Evolutionary conservation across 2,888 invertebrate species (phyloP).

Genomic region (Luffia ferchaultella): DNA sequence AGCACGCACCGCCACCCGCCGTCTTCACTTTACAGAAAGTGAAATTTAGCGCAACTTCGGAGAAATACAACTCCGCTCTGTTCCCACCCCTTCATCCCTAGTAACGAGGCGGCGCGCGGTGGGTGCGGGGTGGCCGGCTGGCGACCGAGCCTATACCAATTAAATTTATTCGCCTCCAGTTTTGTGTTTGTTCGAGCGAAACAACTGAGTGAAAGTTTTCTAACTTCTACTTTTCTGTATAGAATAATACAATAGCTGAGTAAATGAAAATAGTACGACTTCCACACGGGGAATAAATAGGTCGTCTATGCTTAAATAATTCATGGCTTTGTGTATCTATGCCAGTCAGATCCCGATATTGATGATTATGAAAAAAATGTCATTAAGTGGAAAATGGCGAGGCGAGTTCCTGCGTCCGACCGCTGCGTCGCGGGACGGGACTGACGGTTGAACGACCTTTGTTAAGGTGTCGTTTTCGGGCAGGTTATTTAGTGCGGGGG

Average conservation of each 20-base stretch:
- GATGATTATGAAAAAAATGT: too few species aligned
- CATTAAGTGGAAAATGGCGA: too few species aligned
- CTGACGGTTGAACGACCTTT: constrained; percentile 62
- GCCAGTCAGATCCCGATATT: too few species aligned
- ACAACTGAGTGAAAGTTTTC: neutral
- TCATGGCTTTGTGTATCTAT: too few species aligned
- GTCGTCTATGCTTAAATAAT: too few species aligned
- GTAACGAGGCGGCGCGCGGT: constrained; percentile 24
- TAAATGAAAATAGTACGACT: too few species aligned
- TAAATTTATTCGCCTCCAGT: constrained; percentile 59
- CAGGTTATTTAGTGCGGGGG: constrained; percentile 57
- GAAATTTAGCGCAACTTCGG: constrained; percentile 65
- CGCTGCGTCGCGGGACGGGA: neutral
- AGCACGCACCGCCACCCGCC: constrained; percentile 16
- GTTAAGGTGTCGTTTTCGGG: constrained; percentile 63
- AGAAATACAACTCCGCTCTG: constrained; percentile 53
- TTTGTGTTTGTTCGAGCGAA: constrained; percentile 39
- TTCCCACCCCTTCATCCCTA: constrained; percentile 31
- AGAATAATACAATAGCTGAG: too few species aligned
- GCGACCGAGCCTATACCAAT: constrained; percentile 61
- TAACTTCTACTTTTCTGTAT: neutral
- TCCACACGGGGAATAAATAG: too few species aligned
- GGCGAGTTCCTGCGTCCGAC: too few species aligned
- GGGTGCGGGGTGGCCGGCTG: constrained; percentile 36
- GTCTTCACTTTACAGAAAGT: constrained; percentile 64